These are phyloP conservation scores for Azorinus chamasolen DNA, from an alignment of 2,888 invertebrate genomes.

Conservation along the genomic window DNA sequence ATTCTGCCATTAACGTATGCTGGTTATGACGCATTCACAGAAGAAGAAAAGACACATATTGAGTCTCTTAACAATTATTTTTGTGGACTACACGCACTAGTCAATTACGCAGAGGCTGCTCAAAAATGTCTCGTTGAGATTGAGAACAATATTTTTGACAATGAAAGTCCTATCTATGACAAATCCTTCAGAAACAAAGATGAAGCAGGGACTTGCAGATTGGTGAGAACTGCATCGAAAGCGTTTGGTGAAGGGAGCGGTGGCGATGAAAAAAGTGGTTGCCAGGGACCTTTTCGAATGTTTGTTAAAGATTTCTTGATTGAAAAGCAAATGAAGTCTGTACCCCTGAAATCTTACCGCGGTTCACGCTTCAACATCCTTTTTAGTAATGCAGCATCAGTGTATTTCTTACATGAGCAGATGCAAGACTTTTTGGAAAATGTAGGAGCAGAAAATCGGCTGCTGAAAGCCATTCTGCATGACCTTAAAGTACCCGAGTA, in stretches of 20 bases:
- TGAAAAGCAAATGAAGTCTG: slow-evolving; percentile 12
- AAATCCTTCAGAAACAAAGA: slow-evolving; percentile 20
- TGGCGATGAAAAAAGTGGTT: slow-evolving; percentile 51
- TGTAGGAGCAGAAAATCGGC: slow-evolving; percentile 47
- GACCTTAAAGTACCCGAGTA: slow-evolving; percentile 26
- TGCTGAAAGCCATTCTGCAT: slow-evolving; percentile 23
- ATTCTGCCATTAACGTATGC: slow-evolving; percentile 27
- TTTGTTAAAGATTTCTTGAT: slow-evolving; percentile 12
- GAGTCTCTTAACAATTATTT: slow-evolving; percentile 33
- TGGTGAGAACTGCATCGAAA: slow-evolving; percentile 44
- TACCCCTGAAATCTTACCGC: slow-evolving; percentile 22
- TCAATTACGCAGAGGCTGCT: slow-evolving; percentile 43
- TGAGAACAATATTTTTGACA: slow-evolving; percentile 26
- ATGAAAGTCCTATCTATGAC: slow-evolving; percentile 26
- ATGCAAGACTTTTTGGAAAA: slow-evolving; percentile 34
- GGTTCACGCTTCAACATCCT: slow-evolving; percentile 45
- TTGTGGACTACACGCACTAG: slow-evolving; percentile 54
- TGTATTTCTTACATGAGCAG: slow-evolving; percentile 54
- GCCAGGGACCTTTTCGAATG: slow-evolving; percentile 28
- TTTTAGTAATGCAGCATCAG: slow-evolving; percentile 26
- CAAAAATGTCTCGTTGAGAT: slow-evolving; percentile 24
- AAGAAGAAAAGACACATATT: slow-evolving; percentile 22
- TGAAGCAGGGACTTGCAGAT: slow-evolving; percentile 38
- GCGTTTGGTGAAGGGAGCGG: slow-evolving; percentile 43
- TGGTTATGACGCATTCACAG: slow-evolving; percentile 16